Conservation (phyloP, 2,797 vertebrate genomes). For the Eleutherodactylus coqui region DNA sequence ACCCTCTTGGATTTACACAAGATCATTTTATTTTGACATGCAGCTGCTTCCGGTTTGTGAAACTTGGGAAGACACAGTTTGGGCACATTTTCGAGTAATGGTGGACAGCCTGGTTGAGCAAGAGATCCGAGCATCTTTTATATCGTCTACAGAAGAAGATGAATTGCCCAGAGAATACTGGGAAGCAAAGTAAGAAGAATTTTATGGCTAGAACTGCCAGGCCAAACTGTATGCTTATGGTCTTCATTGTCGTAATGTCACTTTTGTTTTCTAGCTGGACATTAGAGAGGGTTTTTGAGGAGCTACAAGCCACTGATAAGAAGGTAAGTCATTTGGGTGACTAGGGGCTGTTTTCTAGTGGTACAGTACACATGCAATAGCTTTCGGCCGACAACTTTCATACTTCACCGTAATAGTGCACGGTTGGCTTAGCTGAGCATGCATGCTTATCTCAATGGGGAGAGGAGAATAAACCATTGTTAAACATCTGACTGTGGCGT, state of each 20-base stretch:
- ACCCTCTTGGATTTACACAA: neutral
- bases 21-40: neutral
- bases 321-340: constrained; percentile 74
- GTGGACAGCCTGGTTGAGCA: constrained; percentile 95
- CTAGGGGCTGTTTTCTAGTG: neutral
- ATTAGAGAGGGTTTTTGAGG: constrained; percentile 95
- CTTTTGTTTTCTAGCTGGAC: constrained; percentile 84
- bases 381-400: neutral
- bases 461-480: too few relatives aligned
- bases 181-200: constrained; percentile 86
- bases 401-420: neutral
- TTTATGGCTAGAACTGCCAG: neutral
- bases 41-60: constrained; percentile 93
- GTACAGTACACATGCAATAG: neutral
- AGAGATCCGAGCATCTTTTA: constrained; percentile 87
- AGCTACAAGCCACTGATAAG: constrained; percentile 92
- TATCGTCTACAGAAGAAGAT: constrained; percentile 85
- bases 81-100: constrained; percentile 95
- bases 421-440: neutral
- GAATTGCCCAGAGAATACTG: constrained; percentile 89
- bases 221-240: too few relatives aligned
- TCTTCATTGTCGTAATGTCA: neutral
- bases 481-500: neutral
- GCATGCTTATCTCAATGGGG: neutral
- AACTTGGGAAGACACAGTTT: constrained; percentile 96